phyloP scores from a whole-genome alignment of 2,113 vertebrate species.

The Charadrius vociferus region DNA sequence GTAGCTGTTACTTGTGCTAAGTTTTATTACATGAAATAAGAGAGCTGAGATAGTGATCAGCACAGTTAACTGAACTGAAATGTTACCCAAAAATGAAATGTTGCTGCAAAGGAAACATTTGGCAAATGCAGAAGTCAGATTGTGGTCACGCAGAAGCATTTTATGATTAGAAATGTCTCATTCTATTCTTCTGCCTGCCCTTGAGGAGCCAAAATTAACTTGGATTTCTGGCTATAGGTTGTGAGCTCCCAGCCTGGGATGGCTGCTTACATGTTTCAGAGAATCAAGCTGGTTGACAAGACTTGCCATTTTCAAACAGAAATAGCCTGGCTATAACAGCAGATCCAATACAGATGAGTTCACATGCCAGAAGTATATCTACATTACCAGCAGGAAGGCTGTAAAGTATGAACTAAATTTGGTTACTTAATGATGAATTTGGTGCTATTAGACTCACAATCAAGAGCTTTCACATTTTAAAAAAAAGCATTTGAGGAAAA shows the following conservation, averaged over 20 bases:
- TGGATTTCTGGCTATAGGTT: neutral
- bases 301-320: neutral
- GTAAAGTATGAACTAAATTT: neutral
- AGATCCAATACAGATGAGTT: neutral
- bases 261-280: neutral
- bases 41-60: conserved; percentile 31
- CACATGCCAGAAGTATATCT: neutral
- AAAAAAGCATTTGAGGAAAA: neutral
- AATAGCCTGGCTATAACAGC: neutral
- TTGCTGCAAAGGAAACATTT: conserved; percentile 30
- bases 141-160: conserved; percentile 33
- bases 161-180: neutral
- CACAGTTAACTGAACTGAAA: conserved; percentile 26
- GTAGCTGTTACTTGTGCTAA: neutral
- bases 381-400: neutral
- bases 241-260: neutral
- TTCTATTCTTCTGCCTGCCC: conserved; percentile 20
- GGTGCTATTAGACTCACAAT: neutral
- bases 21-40: conserved; percentile 43
- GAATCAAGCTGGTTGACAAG: neutral
- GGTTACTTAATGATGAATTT: neutral
- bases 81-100: conserved; percentile 20
- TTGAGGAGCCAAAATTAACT: conserved; percentile 21
- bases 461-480: neutral
- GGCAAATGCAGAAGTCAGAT: conserved; percentile 32